Evolutionary conservation across 2,797 vertebrate genomes (phyloP), one percentile per base, ranked within the genome.

Genomic region (Microctenopoma stevenorrisi): DNA sequence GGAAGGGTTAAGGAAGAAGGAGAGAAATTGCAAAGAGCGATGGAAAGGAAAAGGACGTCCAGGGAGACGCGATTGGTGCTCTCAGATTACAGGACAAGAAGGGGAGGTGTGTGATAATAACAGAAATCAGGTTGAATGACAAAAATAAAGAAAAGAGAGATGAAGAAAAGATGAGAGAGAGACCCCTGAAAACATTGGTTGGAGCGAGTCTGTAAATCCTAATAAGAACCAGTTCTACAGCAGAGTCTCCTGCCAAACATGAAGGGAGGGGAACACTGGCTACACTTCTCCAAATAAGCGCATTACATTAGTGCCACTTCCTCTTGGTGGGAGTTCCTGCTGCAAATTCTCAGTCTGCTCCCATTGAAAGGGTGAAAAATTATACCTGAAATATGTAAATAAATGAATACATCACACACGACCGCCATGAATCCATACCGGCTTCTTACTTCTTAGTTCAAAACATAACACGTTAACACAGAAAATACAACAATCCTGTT

Each of bases 211-310:
- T 35, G 62, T 49, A 15, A 69, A 65, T 64, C 68, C 72, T 86
- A 90, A 88, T 81, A 80, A 80, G 87, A 90, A 91, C 69, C 86
- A 90, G 86, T 61, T 71, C 72, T 88, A 89, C 84, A 85, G 67
- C 11, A 22, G 44, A 60, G 58, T 50, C 47, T 74, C 58, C 56
- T 83, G 85, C 88, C 88, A 91, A 88, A 88, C 44, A 30, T 72
- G 62, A 4, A 6, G 2, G 10, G 18, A 35, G 16, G 69, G 76
- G 61, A 53, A 53, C 30, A 28, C 53, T 81, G 64, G 78, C 68
- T 38, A 59, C 67, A 80, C 79, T 76, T 81, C 77, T 81, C 74
- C 70, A 90, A 88, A 88, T 84, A 89, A 88, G 81, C 64, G 50
- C 58, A 79, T 88, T 86, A 86, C 15, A 81, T 83, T 80, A 82